Conservation (phyloP, 2,113 vertebrate species). For the Podarcis cretensis region DNA sequence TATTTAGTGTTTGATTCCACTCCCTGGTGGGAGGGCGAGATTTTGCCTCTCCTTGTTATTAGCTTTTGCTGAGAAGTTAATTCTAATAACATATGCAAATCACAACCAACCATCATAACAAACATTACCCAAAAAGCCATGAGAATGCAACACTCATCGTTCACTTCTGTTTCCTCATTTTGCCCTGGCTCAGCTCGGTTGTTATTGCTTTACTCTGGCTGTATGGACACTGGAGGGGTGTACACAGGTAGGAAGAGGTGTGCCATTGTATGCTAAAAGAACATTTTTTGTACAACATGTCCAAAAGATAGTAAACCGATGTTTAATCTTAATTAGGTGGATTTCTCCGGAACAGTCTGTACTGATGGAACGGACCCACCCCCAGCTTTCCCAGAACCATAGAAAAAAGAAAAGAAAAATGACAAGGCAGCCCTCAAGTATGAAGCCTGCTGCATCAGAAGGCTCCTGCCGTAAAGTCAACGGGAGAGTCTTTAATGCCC, state of each 20-base stretch:
- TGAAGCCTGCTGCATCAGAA: background rate
- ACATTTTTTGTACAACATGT: background rate
- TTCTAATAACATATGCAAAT: background rate
- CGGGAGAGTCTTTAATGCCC: background rate
- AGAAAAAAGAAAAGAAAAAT: background rate
- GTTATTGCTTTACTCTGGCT: background rate
- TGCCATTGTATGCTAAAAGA: background rate
- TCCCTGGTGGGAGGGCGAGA: no score
- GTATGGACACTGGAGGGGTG: background rate
- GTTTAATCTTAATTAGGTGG: background rate
- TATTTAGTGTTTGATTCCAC: background rate
- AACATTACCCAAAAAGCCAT: background rate
- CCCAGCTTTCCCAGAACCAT: background rate
- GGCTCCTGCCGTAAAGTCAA: slow-evolving; percentile 9
- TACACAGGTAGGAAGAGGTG: background rate
- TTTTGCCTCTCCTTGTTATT: no score
- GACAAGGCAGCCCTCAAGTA: background rate
- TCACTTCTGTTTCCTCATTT: background rate
- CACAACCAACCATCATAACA: background rate
- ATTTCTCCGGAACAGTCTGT: background rate
- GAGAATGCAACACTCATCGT: background rate
- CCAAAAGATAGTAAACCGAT: background rate
- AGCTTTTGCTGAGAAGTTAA: background rate
- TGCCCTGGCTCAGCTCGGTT: background rate
- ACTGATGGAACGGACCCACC: background rate